Evolutionary conservation across 2,888 invertebrate genomes (phyloP), one percentile per base, ranked within the genome.

Genomic region (Aporophyla lueneburgensis): DNA sequence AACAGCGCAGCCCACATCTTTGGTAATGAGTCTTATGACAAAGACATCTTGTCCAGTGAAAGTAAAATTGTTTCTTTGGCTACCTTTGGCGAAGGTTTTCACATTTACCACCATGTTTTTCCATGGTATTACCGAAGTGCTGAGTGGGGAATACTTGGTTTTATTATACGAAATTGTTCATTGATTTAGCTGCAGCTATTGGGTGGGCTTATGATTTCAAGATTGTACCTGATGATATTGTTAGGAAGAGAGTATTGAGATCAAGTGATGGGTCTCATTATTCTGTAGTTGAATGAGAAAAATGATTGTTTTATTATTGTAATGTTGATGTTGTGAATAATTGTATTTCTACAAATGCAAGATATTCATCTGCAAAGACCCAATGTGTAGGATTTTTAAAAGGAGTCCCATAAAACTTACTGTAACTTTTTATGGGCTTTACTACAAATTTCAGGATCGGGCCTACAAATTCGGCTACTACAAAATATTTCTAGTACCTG

Each of bases 1-100:
- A 98, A 98, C 93, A 97, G 97, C 86, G 97, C 97, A 16, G 97
- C 97, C 12, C 98, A 98, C 89, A 87, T 94, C 40, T 95, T 93
- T 91, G 96, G 96, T 0, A 92, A 91, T 74, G 94, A 93, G 66
- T 96, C 96, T 9, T 96, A 96, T 78, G 95, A 97, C 71, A 92
- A 89, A 80, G 83, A 75, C 53, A 91, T 93, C 2, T 67, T 81
- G 21, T 88, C 94, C 0, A 78, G 81, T 0, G 90, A 94, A 74
- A 91, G 86, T 43, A 78, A 85, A 0, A 10, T 85, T 0, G 91
- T 92, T 0, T 89, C 92, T 0, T 51, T 93, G 0, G 70, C 87
- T 0, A 86, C 90, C 0, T 88, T 91, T 9, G 93, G 94, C 0
- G 93, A 94, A 83, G 93, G 94, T 0, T 94, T 91, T 77, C 94